phyloP scores from a whole-genome alignment of 2,113 vertebrate genomes.

The Podarcis muralis region DNA sequence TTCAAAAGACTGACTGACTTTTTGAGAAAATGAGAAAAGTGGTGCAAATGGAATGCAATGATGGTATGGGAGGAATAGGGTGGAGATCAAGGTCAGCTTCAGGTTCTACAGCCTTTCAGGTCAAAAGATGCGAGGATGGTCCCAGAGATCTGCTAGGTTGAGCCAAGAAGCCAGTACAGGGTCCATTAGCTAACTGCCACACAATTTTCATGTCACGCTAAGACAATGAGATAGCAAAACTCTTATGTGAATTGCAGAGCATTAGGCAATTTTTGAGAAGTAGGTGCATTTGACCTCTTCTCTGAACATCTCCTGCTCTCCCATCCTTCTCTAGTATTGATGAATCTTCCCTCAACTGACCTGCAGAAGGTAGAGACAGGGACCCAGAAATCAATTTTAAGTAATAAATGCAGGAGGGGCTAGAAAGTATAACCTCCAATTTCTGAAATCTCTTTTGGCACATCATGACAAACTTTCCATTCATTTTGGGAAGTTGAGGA shows the following conservation, averaged over 20 bases:
- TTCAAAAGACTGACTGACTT: neutral
- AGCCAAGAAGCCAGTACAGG: neutral
- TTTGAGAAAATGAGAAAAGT: neutral
- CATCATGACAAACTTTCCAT: neutral
- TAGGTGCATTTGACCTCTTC: neutral
- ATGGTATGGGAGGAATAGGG: neutral
- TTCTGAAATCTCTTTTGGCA: neutral
- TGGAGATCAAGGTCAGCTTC: neutral
- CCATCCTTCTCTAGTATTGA: neutral
- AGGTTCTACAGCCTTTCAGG: too few species aligned
- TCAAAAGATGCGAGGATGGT: neutral
- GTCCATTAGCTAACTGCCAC: neutral
- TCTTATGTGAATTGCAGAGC: neutral
- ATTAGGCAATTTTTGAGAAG: neutral
- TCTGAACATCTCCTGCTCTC: neutral
- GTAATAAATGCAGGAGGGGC: neutral
- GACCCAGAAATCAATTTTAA: neutral
- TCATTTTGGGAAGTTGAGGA: neutral
- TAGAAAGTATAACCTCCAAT: neutral
- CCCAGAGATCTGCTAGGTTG: neutral
- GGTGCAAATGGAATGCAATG: neutral
- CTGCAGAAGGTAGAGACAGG: neutral
- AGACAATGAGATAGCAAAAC: neutral
- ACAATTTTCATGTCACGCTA: neutral
- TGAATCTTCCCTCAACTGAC: neutral